phyloP scores from a whole-genome alignment of 2,113 vertebrate genomes.

The Heterocephalus glaber region DNA sequence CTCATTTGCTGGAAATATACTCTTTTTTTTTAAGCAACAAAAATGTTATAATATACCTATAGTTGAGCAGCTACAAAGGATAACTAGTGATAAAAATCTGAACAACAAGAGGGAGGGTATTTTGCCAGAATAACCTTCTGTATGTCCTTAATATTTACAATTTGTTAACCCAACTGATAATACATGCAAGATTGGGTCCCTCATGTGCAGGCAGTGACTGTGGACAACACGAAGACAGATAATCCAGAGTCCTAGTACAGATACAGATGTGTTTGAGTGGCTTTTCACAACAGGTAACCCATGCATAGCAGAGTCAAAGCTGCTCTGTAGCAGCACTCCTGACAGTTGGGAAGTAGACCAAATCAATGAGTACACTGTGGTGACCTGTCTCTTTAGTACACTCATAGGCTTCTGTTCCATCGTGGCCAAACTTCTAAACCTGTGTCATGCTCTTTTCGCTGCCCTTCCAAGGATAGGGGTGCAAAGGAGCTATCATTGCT shows the following conservation, averaged over 20 bases:
- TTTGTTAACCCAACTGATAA: neutral
- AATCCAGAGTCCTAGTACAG: neutral
- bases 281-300: neutral
- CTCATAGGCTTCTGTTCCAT: neutral
- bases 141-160: neutral
- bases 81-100: neutral
- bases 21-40: slow-evolving; percentile 15
- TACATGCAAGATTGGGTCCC: neutral
- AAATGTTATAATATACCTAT: neutral
- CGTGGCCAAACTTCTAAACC: neutral
- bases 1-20: slow-evolving; percentile 40
- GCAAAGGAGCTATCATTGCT: neutral
- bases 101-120: neutral
- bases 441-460: neutral
- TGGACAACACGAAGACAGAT: neutral
- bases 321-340: neutral
- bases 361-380: neutral
- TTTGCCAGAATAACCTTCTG: neutral
- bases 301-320: neutral
- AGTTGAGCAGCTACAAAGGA: neutral
- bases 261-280: neutral
- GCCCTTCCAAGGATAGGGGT: neutral
- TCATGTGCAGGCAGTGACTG: neutral
- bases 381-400: neutral
- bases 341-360: neutral